These are phyloP conservation scores for Agrotis puta DNA, from an alignment of 2,888 invertebrate species.

Conservation along the genomic window DNA sequence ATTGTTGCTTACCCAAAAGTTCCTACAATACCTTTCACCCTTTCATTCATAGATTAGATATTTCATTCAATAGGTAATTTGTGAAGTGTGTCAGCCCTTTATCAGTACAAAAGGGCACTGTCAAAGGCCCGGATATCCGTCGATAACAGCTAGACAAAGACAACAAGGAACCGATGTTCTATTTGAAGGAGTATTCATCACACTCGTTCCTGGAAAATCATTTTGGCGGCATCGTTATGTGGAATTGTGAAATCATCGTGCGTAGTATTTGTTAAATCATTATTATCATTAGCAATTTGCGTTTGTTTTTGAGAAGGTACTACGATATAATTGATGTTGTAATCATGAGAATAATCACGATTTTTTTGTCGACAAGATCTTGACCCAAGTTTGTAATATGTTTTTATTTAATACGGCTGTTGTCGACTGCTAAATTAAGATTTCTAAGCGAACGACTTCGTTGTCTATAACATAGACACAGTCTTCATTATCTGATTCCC, in stretches of 20 bases:
- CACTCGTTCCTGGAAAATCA: slow-evolving; percentile 16
- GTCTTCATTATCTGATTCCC: neutral
- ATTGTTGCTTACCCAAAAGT: slow-evolving; percentile 18
- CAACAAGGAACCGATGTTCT: slow-evolving; percentile 53
- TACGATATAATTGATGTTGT: slow-evolving; percentile 16
- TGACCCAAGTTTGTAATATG: slow-evolving; percentile 18
- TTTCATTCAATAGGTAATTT: slow-evolving; percentile 45
- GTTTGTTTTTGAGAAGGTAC: slow-evolving; percentile 9
- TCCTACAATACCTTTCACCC: neutral
- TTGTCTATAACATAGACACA: neutral
- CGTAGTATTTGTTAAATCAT: slow-evolving; percentile 13
- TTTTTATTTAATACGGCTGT: neutral
- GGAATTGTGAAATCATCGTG: slow-evolving; percentile 10
- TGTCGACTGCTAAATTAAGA: neutral
- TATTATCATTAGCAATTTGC: slow-evolving; percentile 14
- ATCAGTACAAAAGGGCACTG: slow-evolving; percentile 58
- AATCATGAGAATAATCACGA: slow-evolving; percentile 17
- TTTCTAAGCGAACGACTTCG: neutral
- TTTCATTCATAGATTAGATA: slow-evolving; percentile 45
- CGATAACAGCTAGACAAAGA: slow-evolving; percentile 68
- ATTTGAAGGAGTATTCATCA: slow-evolving; percentile 41
- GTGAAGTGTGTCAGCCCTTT: slow-evolving; percentile 55
- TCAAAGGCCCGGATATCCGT: slow-evolving; percentile 71
- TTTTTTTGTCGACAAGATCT: slow-evolving; percentile 29
- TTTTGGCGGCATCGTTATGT: slow-evolving; percentile 18